phyloP scores from a whole-genome alignment of 37 sponge, comb jelly and placozoan genomes.

The Spongilla lacustris region DNA sequence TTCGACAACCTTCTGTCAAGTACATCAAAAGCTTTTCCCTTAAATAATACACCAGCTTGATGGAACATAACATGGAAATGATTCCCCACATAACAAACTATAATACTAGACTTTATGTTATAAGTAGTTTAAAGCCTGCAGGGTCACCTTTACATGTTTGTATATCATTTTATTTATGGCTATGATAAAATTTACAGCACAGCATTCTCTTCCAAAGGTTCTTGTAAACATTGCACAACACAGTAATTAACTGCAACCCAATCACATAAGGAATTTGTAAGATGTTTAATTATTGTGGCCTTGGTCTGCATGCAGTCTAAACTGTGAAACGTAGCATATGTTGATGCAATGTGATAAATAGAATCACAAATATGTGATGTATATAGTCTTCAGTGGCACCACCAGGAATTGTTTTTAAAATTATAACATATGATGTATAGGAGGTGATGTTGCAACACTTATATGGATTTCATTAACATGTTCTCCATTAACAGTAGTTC shows the following conservation, averaged over 20 bases:
- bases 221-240: neutral
- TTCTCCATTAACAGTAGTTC: neutral
- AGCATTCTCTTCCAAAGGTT: neutral
- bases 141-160: neutral
- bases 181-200: neutral
- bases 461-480: neutral
- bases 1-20: neutral
- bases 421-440: neutral
- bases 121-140: neutral
- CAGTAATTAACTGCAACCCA: neutral
- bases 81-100: neutral
- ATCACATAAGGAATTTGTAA: neutral
- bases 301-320: neutral
- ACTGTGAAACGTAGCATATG: neutral
- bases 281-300: neutral
- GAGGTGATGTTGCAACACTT: neutral
- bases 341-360: neutral
- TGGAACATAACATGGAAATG: neutral
- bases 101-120: neutral
- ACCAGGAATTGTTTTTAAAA: neutral
- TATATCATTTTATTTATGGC: neutral
- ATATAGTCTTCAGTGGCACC: neutral
- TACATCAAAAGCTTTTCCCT: neutral
- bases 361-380: neutral
- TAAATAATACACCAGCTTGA: neutral